A percentile compares a stretch with the other conserved stretches of the same genome.
These are phyloP conservation scores for Antechinus stuartii DNA, from an alignment of 2,113 vertebrate species.

Conservation along the genomic window DNA sequence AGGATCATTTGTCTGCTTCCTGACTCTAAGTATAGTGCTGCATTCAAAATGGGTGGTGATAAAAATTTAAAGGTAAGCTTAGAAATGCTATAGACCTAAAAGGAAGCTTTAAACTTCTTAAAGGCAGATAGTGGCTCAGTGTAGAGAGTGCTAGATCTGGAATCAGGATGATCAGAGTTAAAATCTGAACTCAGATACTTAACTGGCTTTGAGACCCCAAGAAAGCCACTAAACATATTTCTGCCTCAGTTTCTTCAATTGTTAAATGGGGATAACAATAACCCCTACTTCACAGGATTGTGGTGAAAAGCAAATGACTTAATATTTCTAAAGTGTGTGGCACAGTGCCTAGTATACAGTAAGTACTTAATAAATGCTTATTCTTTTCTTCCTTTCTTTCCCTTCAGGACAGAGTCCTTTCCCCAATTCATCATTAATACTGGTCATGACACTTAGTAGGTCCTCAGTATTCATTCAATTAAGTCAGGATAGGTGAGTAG, in stretches of 20 bases:
- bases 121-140: background rate
- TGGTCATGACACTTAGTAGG: background rate
- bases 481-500: background rate
- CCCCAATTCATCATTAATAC: background rate
- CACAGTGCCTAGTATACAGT: background rate
- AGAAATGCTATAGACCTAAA: background rate
- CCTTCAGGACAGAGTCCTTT: background rate
- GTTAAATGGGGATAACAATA: background rate
- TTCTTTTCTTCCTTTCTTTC: background rate
- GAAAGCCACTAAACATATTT: background rate
- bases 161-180: background rate
- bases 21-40: background rate
- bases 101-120: background rate
- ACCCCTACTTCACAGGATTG: background rate
- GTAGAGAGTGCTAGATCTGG: background rate
- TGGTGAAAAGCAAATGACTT: background rate
- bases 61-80: conserved; percentile 43
- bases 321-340: background rate
- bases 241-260: background rate
- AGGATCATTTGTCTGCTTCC: background rate
- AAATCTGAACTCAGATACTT: background rate
- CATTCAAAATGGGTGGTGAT: background rate
- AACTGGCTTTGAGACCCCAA: background rate
- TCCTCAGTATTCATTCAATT: background rate
- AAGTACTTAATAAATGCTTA: background rate